Percentiles rank a stretch among this genome's conserved stretches.
Evolutionary conservation across 2,888 invertebrate species (phyloP).

Genomic region (Plagodis dolabraria): DNA sequence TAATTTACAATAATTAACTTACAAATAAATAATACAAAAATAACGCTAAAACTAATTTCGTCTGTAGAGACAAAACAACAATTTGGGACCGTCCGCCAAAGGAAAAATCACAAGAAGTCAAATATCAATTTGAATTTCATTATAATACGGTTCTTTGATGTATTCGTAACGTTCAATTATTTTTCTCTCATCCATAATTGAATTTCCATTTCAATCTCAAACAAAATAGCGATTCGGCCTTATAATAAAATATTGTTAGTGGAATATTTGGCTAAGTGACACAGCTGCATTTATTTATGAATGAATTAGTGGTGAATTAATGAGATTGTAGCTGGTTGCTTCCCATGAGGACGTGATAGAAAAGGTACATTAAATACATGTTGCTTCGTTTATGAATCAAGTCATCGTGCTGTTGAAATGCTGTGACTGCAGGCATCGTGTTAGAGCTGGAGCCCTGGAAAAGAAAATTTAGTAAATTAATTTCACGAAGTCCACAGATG

Average conservation of each 20-base stretch:
- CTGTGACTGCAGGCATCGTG: slow-evolving; percentile 74
- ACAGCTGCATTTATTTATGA: slow-evolving; percentile 50
- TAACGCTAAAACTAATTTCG: slow-evolving; percentile 74
- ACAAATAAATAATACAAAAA: slow-evolving; percentile 83
- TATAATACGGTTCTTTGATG: slow-evolving; percentile 9
- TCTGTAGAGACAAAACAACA: slow-evolving; percentile 70
- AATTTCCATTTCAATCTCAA: slow-evolving; percentile 11
- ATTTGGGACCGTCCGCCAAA: slow-evolving; percentile 65
- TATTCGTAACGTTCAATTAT: slow-evolving; percentile 7
- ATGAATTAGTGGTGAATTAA: slow-evolving; percentile 29
- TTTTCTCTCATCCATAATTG: slow-evolving; percentile 8
- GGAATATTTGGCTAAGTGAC: slow-evolving; percentile 52
- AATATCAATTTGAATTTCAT: slow-evolving; percentile 16
- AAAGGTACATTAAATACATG: slow-evolving; percentile 55
- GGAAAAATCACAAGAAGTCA: slow-evolving; percentile 56
- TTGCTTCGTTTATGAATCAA: slow-evolving; percentile 61
- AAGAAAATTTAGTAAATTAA: slow-evolving; percentile 40
- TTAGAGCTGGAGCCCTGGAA: slow-evolving; percentile 79
- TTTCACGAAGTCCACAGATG: no score
- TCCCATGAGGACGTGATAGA: slow-evolving; percentile 55
- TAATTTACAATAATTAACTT: slow-evolving; percentile 82
- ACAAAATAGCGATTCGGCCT: slow-evolving; percentile 21
- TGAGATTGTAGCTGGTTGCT: slow-evolving; percentile 45
- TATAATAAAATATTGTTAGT: slow-evolving; percentile 41
- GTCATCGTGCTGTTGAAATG: slow-evolving; percentile 72